Evolutionary conservation across 2,888 invertebrate genomes (phyloP).

Genomic region (Vanessa cardui): DNA sequence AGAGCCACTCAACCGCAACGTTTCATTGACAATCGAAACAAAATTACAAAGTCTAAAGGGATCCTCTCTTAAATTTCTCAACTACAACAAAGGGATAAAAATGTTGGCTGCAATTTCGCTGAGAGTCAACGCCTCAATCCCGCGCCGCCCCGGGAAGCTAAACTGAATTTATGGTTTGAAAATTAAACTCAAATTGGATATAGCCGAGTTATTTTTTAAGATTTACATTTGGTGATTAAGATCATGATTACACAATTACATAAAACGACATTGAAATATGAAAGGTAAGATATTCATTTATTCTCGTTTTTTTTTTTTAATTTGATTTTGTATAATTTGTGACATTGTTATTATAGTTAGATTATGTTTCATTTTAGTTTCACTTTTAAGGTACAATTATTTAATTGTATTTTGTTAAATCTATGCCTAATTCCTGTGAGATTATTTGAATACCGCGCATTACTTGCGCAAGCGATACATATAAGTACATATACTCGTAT

Average conservation of each 20-base stretch:
- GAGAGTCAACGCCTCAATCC: slow-evolving; percentile 66
- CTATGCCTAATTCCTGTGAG: not conserved
- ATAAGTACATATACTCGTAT: too few species aligned
- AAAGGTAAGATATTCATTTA: too few species aligned
- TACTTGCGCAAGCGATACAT: too few species aligned
- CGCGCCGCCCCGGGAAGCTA: slow-evolving; percentile 71
- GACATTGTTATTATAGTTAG: too few species aligned
- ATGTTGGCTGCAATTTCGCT: slow-evolving; percentile 74
- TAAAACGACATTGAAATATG: not conserved
- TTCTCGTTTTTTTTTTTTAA: too few species aligned
- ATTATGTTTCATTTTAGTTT: too few species aligned
- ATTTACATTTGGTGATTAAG: slow-evolving; percentile 67
- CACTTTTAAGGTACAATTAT: not conserved
- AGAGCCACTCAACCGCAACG: slow-evolving; percentile 52
- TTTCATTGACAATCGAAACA: slow-evolving; percentile 64
- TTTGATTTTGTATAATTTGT: too few species aligned
- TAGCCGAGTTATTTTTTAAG: slow-evolving; percentile 70
- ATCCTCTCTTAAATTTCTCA: slow-evolving; percentile 65
- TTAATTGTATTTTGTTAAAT: not conserved
- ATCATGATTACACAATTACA: not conserved
- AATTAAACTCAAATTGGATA: slow-evolving; percentile 81
- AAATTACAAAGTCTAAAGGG: slow-evolving; percentile 67
- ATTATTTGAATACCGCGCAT: slow-evolving; percentile 1
- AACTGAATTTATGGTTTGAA: slow-evolving; percentile 79
- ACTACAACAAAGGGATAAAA: slow-evolving; percentile 77